Evolutionary conservation across 1,140 invertebrate species (phyloP), one percentile per base, ranked within the genome.

Genomic region (Schlechtendalia chinensis): DNA sequence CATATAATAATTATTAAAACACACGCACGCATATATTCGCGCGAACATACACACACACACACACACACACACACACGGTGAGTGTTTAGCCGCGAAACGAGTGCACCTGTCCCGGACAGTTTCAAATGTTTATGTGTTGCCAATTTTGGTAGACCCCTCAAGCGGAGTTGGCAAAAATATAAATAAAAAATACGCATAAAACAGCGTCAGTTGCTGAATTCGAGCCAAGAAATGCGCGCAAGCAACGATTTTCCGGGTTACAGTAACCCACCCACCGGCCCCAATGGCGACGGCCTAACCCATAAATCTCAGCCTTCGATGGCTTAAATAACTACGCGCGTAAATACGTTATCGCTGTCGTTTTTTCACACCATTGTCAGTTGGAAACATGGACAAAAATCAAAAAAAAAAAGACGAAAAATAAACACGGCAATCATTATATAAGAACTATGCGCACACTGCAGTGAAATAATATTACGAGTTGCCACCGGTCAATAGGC

Each of bases 221-320:
- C 69, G 69, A 72, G 69, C 69, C 69, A 72, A 72, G 69, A 72
- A 54, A 72, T 53, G 22, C 67, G 22, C 3, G 50, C 32, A 39
- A 22, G 19, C 47, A 27, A 72, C 50, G 47, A 72, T 54, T 72
- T 72, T 72, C 69, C 69, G 69, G 47, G 69, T 72, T 54, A 24
- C 47, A 72, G 19, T 19, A 53, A 72, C 17, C 69, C 69, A 54
- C 24, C 47, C 47, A 54, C 47, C 50, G 24, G 29, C 22, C 45
- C 0, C 22, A 24, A 27, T n/a, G 22, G 45, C 45, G 6, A 0
- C 6, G 67, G 39, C 67, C 39, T 50, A 50, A 6, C 39, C 22
- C 6, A 69, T 69, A 69, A 69, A 69, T 69, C 67, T 69, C 45
- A 50, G 45, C 67, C 67, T 69, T 69, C 67, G 45, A 69, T 47